Base-by-base conservation (phyloP, 2,113 vertebrate genomes). In the Sebastes fasciatus region DNA sequence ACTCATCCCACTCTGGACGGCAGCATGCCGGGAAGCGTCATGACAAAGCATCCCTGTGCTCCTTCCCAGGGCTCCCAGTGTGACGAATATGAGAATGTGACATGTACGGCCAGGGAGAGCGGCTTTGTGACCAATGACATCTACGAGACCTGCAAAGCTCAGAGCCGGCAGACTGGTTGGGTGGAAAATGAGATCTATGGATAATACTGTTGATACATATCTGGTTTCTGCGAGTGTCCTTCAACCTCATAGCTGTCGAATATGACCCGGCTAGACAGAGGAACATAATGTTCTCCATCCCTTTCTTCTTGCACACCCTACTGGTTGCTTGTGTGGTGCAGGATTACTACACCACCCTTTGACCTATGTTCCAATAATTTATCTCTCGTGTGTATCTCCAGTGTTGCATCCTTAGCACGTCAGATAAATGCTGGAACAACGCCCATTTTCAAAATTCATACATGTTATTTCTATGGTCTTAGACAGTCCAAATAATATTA, bases 161-260 rank as follows among this genome's bases (percentile, higher is more conserved):
- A 51, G 83, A 7, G 86, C 75, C 8, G 90, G 84, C 75, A 97
- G 66, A 94, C 96, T 0, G 94, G 95, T 42, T 99, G 98, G 98
- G 98, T 98, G 64, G 98, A 99, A 82, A 99, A 99, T 60, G 98
- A 99, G 90, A 99, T 99, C 82, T 99, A 99, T 61, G 97, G 97
- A 68, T 99, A 95, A 70, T 77, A 91, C 43, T 12, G 14, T 55
- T 68, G 65, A 68, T 60, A n/a, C 8, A 8, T 9, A 43, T 66
- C 45, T 72, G 63, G 42, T 78, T 55, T 82, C 48, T 75, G 42
- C 45, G 10, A 63, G 65, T 51, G 58, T 61, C 54, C 0, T 0
- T 70, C 45, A 73, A 2, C 8, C 6, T 51, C 54, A 10, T n/a
- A 54, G 19, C 34, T 43, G 11, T 58, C 17, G 5, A 86, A 74